Evolutionary conservation across 1,140 invertebrate species (phyloP), one percentile per base, ranked within the genome.

Genomic region (Colletes latitarsis): DNA sequence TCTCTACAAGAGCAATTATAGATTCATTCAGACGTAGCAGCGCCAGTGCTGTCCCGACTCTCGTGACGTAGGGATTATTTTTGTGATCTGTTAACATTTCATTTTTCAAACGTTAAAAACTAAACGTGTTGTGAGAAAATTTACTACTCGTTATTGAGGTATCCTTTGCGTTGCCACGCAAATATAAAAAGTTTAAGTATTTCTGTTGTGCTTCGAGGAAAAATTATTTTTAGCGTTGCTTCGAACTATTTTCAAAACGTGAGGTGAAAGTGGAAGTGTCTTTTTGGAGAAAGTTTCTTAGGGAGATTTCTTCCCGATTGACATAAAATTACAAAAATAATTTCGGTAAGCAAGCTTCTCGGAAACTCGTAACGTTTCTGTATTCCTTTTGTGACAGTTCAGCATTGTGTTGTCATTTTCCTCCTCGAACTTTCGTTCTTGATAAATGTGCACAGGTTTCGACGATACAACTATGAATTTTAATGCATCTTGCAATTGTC

Each of bases 1-100:
- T 43, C 49, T 30, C 57, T 52, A 55, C 62, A 74, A 67, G 73
- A 76, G 83, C 89, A 90, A 90, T 90, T 89, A 89, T 89, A 88
- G 85, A 89, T 90, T 90, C 88, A 90, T 90, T 90, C 87, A 89
- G 77, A 79, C 68, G 77, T 69, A 79, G 73, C 71, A 43, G 78
- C 81, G 85, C 88, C 88, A 89, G 88, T 89, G 62, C 84, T 76
- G 82, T 80, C 75, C 73, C 73, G 75, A 66, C 77, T 70, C 49
- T 57, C 49, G 53, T 21, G 46, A 52, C 21, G 30, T 43, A 19
- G 9, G 17, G 43, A 39, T 21, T 8, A 8, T 62, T 73, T 49
- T 17, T 6, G 5, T 39, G 15, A n/a, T 64, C 62, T n/a, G 15
- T 49, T 10, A 1, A 19, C 21, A 14, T 73, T 21, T 55, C 6